Evolutionary conservation across 2,797 vertebrate genomes (phyloP).

Genomic region (Hydrocynus forskahlii): DNA sequence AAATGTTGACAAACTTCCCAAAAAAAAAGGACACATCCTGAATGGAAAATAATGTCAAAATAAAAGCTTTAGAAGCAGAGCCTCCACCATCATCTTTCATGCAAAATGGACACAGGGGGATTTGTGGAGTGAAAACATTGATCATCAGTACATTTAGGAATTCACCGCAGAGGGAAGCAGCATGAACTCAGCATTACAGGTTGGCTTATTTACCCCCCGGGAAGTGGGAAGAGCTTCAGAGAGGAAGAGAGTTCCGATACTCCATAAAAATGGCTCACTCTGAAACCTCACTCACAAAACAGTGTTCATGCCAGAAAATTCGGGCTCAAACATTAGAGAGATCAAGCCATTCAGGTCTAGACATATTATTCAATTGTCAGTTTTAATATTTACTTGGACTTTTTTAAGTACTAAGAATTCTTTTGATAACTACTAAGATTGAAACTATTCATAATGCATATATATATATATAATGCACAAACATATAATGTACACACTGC

Average conservation of each 20-base stretch:
- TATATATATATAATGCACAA: too few relatives aligned
- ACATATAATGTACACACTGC: background rate
- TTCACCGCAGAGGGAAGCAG: background rate
- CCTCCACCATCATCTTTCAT: background rate
- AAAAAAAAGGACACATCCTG: background rate
- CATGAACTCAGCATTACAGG: background rate
- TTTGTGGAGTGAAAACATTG: background rate
- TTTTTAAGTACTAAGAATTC: too few relatives aligned
- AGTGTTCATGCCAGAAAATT: background rate
- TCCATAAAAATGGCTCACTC: background rate
- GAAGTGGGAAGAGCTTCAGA: background rate
- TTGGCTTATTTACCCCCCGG: background rate
- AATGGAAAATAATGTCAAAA: background rate
- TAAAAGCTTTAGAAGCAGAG: background rate
- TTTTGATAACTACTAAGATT: too few relatives aligned
- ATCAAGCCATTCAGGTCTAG: background rate
- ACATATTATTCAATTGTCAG: background rate
- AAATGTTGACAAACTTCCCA: background rate
- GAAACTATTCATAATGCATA: too few relatives aligned
- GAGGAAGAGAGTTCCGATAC: background rate
- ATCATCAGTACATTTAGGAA: background rate
- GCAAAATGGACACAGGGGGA: background rate
- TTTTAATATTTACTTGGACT: background rate
- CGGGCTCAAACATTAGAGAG: background rate
- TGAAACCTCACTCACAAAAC: background rate